These are phyloP conservation scores for Siniperca undulata DNA, from an alignment of 2,797 vertebrate genomes.

Conservation along the genomic window DNA sequence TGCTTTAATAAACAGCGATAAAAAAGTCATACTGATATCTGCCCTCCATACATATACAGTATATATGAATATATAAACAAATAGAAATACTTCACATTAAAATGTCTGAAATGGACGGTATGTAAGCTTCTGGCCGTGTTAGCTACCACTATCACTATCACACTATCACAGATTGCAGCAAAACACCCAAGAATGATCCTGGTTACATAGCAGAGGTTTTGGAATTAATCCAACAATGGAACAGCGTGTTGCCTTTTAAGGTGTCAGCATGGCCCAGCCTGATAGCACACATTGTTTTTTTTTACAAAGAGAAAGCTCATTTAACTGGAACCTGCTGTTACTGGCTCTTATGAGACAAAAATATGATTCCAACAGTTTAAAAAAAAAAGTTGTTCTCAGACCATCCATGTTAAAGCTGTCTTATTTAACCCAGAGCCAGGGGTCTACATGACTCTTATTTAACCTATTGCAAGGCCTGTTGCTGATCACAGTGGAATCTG, in stretches of 20 bases:
- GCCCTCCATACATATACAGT: not conserved
- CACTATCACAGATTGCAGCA: not conserved
- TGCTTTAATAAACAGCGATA: not conserved
- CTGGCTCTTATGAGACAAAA: not conserved
- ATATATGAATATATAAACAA: not conserved
- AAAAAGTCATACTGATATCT: not conserved
- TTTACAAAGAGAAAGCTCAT: not conserved
- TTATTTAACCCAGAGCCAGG: not conserved
- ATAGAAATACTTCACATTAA: not conserved
- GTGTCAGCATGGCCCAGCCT: not conserved
- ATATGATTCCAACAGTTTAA: not conserved
- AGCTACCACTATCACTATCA: too few species aligned
- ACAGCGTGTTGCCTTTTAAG: not conserved
- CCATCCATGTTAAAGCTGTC: not conserved
- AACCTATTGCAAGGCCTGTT: not conserved
- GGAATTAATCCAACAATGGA: not conserved
- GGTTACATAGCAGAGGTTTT: conserved; percentile 1
- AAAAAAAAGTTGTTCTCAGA: too few species aligned
- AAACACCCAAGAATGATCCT: not conserved
- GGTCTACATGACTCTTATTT: not conserved
- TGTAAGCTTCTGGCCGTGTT: not conserved
- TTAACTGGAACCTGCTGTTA: not conserved
- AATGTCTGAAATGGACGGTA: not conserved
- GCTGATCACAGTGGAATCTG: not conserved
- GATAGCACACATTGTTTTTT: not conserved